Conservation (phyloP, 2,888 invertebrate species). For the Platycheirus rosarum region DNA sequence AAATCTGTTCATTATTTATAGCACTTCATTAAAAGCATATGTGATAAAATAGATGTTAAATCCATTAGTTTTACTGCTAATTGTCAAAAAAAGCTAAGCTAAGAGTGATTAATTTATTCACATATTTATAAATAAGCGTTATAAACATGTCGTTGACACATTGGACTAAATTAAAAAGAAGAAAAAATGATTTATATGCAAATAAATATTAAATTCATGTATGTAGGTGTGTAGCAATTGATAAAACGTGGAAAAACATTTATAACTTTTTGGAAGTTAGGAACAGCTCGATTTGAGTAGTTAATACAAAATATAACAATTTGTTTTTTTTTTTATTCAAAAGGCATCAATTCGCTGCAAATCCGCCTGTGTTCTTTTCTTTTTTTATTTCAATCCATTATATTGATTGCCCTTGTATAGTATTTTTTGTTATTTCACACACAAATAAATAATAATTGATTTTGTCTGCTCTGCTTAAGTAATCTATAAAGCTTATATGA, state of each 20-base stretch:
- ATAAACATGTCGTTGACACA: slow-evolving; percentile 2
- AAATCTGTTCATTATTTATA: too few species aligned
- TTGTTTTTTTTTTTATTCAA: too few species aligned
- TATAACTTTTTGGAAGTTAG: too few species aligned
- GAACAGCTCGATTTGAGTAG: too few species aligned
- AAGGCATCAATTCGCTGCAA: too few species aligned
- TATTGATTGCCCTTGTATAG: not conserved
- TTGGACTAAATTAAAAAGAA: not conserved
- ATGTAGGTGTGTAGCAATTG: too few species aligned
- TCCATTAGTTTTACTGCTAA: slow-evolving; percentile 10
- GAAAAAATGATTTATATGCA: not conserved
- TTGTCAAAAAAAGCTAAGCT: not conserved
- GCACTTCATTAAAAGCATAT: not conserved
- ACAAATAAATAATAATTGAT: not conserved
- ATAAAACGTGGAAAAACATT: too few species aligned
- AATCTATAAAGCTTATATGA: not conserved
- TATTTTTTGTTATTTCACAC: not conserved
- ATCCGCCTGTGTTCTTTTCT: not conserved
- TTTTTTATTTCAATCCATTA: not conserved
- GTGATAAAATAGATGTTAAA: not conserved
- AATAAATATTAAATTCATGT: too few species aligned
- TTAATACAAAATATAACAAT: too few species aligned
- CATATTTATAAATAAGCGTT: not conserved
- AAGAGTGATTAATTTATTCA: slow-evolving; percentile 9
- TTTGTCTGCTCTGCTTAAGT: not conserved